Conservation (phyloP, 1,140 invertebrate species). For the Stegodyphus mimosarum region DNA sequence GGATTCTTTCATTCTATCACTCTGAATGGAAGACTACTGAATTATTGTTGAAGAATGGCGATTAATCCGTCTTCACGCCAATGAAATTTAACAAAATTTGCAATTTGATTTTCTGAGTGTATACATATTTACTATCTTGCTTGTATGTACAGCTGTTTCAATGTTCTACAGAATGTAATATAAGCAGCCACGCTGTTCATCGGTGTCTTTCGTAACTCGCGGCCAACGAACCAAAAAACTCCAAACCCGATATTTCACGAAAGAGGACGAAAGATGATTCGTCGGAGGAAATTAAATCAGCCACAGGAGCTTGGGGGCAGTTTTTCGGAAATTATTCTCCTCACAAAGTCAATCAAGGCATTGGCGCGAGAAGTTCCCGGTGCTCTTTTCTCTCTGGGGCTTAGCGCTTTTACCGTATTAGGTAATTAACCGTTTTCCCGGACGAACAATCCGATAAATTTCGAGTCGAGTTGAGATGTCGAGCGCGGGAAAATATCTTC, state of each 20-base stretch:
- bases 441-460: conserved; percentile 51
- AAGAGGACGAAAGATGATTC: neutral
- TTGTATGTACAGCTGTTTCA: too few relatives aligned
- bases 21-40: too few relatives aligned
- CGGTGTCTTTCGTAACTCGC: neutral
- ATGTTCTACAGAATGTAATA: too few relatives aligned
- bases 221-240: conserved; percentile 17
- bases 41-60: too few relatives aligned
- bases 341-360: conserved; percentile 57
- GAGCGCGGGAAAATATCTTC: conserved; percentile 54
- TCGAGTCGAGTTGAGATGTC: conserved; percentile 40
- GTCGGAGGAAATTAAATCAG: conserved; percentile 49
- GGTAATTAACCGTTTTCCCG: conserved; percentile 53
- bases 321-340: conserved; percentile 42
- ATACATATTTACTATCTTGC: too few relatives aligned
- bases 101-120: too few relatives aligned
- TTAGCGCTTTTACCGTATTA: conserved; percentile 9
- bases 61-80: too few relatives aligned
- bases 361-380: conserved; percentile 55
- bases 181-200: too few relatives aligned
- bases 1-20: too few relatives aligned
- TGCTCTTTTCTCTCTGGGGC: conserved; percentile 28
- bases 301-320: conserved; percentile 22
- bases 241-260: conserved; percentile 24
- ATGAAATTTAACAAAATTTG: too few relatives aligned